phyloP scores from a whole-genome alignment of 2,888 invertebrate genomes.

The Hecatera dysodea region DNA sequence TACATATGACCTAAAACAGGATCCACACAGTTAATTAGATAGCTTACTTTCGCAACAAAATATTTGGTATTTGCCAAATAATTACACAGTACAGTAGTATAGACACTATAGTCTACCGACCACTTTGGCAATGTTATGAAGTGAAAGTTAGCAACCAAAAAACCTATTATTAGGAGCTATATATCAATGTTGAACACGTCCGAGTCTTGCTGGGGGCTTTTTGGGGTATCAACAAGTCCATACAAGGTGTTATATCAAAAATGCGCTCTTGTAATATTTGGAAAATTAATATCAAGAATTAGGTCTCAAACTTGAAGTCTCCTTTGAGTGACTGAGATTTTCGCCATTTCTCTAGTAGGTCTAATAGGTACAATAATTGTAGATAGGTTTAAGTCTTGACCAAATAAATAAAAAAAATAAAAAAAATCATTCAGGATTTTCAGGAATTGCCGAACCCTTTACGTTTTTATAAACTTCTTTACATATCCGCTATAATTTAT shows the following conservation, averaged over 20 bases:
- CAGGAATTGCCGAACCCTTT: neutral
- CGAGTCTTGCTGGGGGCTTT: constrained; percentile 29
- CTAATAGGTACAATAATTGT: too few species aligned
- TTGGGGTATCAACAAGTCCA: neutral
- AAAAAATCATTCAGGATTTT: neutral
- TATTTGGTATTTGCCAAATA: constrained; percentile 51
- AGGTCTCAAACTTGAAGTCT: neutral
- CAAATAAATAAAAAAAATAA: too few species aligned
- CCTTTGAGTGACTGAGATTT: neutral
- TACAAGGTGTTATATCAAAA: constrained; percentile 11
- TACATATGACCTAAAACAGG: constrained; percentile 40
- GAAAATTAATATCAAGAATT: neutral
- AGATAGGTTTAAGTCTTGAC: too few species aligned
- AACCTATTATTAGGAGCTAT: constrained; percentile 64
- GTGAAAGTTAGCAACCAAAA: constrained; percentile 62
- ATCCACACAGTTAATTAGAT: constrained; percentile 29
- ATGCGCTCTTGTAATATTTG: neutral
- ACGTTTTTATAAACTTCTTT: constrained; percentile 23
- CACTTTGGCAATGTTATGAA: constrained; percentile 52
- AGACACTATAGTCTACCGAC: constrained; percentile 7
- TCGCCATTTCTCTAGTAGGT: too few species aligned
- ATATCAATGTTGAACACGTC: constrained; percentile 52
- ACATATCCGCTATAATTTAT: constrained; percentile 19
- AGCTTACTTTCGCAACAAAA: constrained; percentile 51
- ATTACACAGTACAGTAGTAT: constrained; percentile 44